phyloP scores from a whole-genome alignment of 2,888 invertebrate genomes.

The Lottia scabra region DNA sequence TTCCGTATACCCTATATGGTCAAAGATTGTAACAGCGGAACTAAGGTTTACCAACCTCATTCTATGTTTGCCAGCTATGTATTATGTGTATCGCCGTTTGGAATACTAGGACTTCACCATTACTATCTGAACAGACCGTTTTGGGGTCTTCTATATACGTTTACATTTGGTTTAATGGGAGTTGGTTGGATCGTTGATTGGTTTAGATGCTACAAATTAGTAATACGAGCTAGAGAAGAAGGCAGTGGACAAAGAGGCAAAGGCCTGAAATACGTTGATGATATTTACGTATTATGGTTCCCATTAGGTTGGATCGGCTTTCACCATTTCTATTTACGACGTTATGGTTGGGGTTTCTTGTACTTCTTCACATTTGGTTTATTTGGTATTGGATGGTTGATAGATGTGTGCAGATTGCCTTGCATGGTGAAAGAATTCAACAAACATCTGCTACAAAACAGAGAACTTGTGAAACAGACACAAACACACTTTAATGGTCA shows the following conservation, averaged over 20 bases:
- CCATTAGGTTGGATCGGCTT: conserved; percentile 39
- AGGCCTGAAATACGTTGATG: conserved; percentile 38
- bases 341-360: conserved; percentile 45
- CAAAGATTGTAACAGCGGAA: conserved; percentile 24
- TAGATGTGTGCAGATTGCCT: conserved; percentile 45
- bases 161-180: conserved; percentile 25
- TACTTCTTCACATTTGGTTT: conserved; percentile 50
- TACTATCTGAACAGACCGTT: conserved; percentile 29
- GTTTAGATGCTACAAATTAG: conserved; percentile 45
- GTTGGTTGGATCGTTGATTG: conserved; percentile 53
- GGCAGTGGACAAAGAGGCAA: conserved; percentile 12
- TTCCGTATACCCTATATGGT: conserved; percentile 31
- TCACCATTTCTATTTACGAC: conserved; percentile 44
- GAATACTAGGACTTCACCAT: conserved; percentile 31
- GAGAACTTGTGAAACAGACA: background rate
- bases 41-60: background rate
- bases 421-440: conserved; percentile 44
- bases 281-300: conserved; percentile 48
- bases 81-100: conserved; percentile 23
- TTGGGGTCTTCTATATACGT: conserved; percentile 26
- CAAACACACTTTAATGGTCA: background rate
- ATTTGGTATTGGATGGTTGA: conserved; percentile 47
- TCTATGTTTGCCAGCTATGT: conserved; percentile 17
- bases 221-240: conserved; percentile 38
- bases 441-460: conserved; percentile 9